Percentiles rank a stretch among this genome's conserved stretches.
Conservation (phyloP, 2,888 invertebrate species). For the Agrotis segetum region DNA sequence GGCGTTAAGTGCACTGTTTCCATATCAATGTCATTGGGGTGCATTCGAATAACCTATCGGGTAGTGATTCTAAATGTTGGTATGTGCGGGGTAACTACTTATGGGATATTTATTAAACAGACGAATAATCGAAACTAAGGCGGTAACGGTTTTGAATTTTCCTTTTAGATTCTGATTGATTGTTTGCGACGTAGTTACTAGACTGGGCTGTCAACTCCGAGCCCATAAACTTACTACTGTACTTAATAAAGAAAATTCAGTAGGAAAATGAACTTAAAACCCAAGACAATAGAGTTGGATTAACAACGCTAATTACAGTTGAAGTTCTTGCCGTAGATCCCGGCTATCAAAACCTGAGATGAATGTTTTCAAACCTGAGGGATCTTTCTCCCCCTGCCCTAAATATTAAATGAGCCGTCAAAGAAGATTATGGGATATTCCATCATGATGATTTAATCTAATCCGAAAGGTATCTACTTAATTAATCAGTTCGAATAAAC, state of each 20-base stretch:
- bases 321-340: background rate
- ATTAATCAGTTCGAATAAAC: constrained; percentile 23
- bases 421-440: constrained; percentile 16
- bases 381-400: constrained; percentile 19
- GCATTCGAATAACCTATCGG: constrained; percentile 12
- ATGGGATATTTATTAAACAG: too few relatives aligned
- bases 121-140: too few relatives aligned
- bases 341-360: constrained; percentile 5
- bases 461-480: constrained; percentile 17
- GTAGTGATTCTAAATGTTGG: background rate
- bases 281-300: background rate
- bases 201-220: background rate
- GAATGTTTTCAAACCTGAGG: constrained; percentile 6
- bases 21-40: constrained; percentile 36
- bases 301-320: constrained; percentile 1
- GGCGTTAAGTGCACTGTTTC: constrained; percentile 41
- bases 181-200: background rate
- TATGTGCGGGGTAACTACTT: too few relatives aligned
- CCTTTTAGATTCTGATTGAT: background rate
- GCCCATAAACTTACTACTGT: background rate
- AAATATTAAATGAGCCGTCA: constrained; percentile 37
- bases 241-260: too few relatives aligned
- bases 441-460: constrained; percentile 9
- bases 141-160: background rate
- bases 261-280: background rate